phyloP scores from a whole-genome alignment of 2,797 vertebrate species.

The Melanotaenia trifasciata region DNA sequence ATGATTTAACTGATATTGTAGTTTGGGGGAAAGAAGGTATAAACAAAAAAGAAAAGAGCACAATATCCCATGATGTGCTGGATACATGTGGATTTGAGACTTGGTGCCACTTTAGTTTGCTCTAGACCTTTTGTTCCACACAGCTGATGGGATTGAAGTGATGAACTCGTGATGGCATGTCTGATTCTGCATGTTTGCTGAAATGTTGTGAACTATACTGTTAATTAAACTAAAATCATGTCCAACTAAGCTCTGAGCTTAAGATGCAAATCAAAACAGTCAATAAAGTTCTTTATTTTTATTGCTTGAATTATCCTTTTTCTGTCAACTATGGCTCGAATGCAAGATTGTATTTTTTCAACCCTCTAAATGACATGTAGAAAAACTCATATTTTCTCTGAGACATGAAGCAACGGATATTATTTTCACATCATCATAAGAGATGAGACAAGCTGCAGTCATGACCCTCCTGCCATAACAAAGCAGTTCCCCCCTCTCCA shows the following conservation, averaged over 20 bases:
- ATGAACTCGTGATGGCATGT: conserved; percentile 52
- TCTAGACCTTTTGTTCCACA: conserved; percentile 37
- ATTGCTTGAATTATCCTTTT: conserved; percentile 32
- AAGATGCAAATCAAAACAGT: conserved; percentile 49
- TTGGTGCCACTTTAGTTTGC: conserved; percentile 15
- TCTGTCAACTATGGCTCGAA: neutral
- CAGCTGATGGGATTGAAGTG: conserved; percentile 24
- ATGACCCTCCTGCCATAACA: conserved; percentile 14
- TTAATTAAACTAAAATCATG: conserved; percentile 40
- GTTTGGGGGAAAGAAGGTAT: neutral
- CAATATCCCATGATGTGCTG: conserved; percentile 21
- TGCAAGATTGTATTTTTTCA: neutral
- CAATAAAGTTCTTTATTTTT: conserved; percentile 78
- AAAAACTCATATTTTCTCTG: neutral
- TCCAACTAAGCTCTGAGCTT: conserved; percentile 52
- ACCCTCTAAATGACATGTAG: neutral
- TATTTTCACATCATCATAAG: neutral
- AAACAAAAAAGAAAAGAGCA: conserved; percentile 21
- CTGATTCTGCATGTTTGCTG: conserved; percentile 62
- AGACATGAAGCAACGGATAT: conserved; percentile 2
- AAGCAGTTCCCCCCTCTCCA: conserved; percentile 64
- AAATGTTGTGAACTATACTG: conserved; percentile 41
- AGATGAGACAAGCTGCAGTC: conserved; percentile 21
- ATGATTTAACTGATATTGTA: neutral
- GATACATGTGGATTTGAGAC: conserved; percentile 12